phyloP scores from a whole-genome alignment of 2,113 vertebrate genomes.

The Jacana jacana region DNA sequence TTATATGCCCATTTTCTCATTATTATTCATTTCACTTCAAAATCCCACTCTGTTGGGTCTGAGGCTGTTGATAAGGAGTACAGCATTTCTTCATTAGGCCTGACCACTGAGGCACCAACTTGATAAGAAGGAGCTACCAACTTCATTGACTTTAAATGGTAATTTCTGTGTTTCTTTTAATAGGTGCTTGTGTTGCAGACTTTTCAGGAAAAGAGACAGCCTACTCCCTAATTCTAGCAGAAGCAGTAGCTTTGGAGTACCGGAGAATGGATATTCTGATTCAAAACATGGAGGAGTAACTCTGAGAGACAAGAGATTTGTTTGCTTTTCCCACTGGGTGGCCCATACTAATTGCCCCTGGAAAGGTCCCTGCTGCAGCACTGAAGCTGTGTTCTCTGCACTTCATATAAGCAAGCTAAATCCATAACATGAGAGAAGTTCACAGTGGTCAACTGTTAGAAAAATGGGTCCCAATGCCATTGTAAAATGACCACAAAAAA shows the following conservation, averaged over 20 bases:
- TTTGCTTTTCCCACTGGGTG: not conserved
- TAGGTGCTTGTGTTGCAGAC: not conserved
- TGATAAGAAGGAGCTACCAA: not conserved
- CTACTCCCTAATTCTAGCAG: not conserved
- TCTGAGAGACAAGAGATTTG: not conserved
- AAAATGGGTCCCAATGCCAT: not conserved
- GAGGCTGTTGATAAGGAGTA: slow-evolving; percentile 6
- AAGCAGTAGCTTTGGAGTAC: not conserved
- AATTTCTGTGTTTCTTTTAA: slow-evolving; percentile 39
- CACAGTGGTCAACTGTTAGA: not conserved
- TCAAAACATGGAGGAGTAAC: not conserved
- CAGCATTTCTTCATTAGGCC: slow-evolving; percentile 28
- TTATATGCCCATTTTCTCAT: not conserved
- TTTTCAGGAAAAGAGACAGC: not conserved
- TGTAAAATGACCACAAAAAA: not conserved
- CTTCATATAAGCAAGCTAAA: not conserved
- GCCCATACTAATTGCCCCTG: not conserved
- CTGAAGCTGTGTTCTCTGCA: not conserved
- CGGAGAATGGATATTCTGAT: slow-evolving; percentile 2
- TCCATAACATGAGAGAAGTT: not conserved
- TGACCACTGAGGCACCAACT: slow-evolving; percentile 38
- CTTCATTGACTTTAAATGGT: slow-evolving; percentile 44
- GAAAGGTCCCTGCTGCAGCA: not conserved
- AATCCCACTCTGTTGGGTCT: slow-evolving; percentile 26
- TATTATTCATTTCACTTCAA: slow-evolving; percentile 46